Base-by-base conservation (phyloP, 2,888 invertebrate species). In the Chalcosyrphus nemorum region DNA sequence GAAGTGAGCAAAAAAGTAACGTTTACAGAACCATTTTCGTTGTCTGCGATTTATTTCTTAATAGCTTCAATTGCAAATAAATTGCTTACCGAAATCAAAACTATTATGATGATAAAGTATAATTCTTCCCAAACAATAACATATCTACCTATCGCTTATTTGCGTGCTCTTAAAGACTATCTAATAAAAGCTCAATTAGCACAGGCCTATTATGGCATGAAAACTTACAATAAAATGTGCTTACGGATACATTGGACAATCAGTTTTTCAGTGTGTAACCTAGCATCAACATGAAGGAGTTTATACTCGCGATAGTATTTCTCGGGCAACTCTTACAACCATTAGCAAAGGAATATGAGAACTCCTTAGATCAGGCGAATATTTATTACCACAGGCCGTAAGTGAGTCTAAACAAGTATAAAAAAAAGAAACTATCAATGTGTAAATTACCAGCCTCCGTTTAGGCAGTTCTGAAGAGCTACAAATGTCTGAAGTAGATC, bases 381-480 rank as follows among this genome's bases (percentile, higher is more conserved):
- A 88, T 89, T 45, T 89, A 87, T 71, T 88, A 87, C 32, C 87
- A 88, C 17, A 77, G 82, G 54, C 84, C 87, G 89, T 89, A 86
- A 86, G 89, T 87, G 15, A 4, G n/a, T 6, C 19, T 15, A 5
- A 11, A 45, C 24, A 1, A 15, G 1, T 4, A 21, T 15, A 2
- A n/a, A 2, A 19, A 3, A 4, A 6, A n/a, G n/a, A 29, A 24
- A 19, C 7, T 61, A 17, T 15, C 2, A 7, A 17, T 19, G 7
- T 19, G 9, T 0, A 1, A 17, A 85, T 87, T 21, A 86, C 59
- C 9, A 88, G 87, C 3, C 74, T 81, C 0, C 52, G 59, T 2
- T 27, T 85, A 50, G 87, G 87, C 2, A 72, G 54, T 4, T 63
- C 78, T 2, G 35, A 72, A 4, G 91, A 91, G 19, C 13, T 87